phyloP scores from a whole-genome alignment of 1,140 invertebrate genomes.

The Monomorium pharaonis region DNA sequence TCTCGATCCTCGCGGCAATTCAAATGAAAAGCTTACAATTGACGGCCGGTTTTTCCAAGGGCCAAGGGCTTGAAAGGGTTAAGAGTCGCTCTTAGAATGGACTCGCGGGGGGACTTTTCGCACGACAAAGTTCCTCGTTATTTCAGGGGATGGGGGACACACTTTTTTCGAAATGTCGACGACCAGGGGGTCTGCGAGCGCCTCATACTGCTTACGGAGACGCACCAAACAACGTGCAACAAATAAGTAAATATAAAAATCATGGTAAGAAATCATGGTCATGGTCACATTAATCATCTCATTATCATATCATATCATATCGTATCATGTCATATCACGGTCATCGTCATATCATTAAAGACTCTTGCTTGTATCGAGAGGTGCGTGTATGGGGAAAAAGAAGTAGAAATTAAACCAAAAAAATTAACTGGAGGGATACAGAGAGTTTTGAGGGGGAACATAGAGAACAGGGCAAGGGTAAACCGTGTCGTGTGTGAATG shows the following conservation, averaged over 20 bases:
- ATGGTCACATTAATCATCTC: slow-evolving; percentile 83
- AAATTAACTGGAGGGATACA: background rate
- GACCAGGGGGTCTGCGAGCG: slow-evolving; percentile 75
- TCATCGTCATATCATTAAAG: slow-evolving; percentile 77
- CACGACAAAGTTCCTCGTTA: background rate
- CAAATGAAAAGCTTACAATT: background rate
- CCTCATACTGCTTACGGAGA: slow-evolving; percentile 83
- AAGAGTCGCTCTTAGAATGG: background rate
- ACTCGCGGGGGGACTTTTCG: background rate
- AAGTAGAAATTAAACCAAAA: slow-evolving; percentile 24
- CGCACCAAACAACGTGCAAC: slow-evolving; percentile 84
- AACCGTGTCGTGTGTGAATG: background rate
- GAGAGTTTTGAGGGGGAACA: background rate
- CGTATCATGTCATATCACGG: slow-evolving; percentile 79
- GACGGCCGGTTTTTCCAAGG: background rate
- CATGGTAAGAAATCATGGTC: slow-evolving; percentile 83
- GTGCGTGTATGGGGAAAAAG: slow-evolving; percentile 64
- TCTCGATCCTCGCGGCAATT: background rate
- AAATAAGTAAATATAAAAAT: slow-evolving; percentile 84
- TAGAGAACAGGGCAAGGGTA: too few relatives aligned
- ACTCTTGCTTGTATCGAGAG: slow-evolving; percentile 71
- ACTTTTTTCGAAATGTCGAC: slow-evolving; percentile 73
- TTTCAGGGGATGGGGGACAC: background rate
- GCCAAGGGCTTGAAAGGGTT: background rate
- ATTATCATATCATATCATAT: slow-evolving; percentile 80